Conservation (phyloP, 1,140 invertebrate species). For the Ditylenchus dipsaci region DNA sequence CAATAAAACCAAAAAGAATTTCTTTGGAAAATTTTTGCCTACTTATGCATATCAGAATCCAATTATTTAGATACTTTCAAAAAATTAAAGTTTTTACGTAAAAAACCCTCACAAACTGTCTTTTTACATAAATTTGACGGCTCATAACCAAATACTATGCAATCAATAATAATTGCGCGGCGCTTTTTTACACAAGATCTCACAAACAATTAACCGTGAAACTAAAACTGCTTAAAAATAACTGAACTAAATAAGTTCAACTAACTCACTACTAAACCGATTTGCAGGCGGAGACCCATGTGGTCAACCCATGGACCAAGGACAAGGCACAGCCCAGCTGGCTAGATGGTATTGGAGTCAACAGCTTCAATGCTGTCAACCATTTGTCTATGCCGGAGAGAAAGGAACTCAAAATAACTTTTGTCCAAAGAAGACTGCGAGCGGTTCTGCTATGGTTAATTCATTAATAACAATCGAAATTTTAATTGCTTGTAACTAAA, state of each 20-base stretch:
- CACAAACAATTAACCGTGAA: too few relatives aligned
- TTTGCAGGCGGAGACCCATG: slow-evolving; percentile 55
- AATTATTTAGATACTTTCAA: not conserved
- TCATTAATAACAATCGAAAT: slow-evolving; percentile 9
- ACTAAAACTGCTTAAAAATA: too few relatives aligned
- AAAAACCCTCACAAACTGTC: not conserved
- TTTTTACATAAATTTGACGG: too few relatives aligned
- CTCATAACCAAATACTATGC: too few relatives aligned
- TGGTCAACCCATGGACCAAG: slow-evolving; percentile 50
- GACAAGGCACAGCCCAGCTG: slow-evolving; percentile 44
- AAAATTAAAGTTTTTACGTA: not conserved
- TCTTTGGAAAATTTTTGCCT: too few relatives aligned
- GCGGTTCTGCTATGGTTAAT: slow-evolving; percentile 46
- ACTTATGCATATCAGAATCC: too few relatives aligned
- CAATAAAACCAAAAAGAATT: too few relatives aligned
- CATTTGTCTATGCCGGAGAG: slow-evolving; percentile 49
- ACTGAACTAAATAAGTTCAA: too few relatives aligned
- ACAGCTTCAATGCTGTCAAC: slow-evolving; percentile 39
- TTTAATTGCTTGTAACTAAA: not conserved
- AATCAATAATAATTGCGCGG: too few relatives aligned
- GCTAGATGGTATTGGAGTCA: slow-evolving; percentile 54
- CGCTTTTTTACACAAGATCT: too few relatives aligned
- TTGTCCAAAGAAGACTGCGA: slow-evolving; percentile 49
- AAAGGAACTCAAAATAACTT: slow-evolving; percentile 58
- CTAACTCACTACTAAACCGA: not conserved